These are phyloP conservation scores for Petrocephalus sullivani DNA, from an alignment of 2,797 vertebrate species.

Conservation along the genomic window DNA sequence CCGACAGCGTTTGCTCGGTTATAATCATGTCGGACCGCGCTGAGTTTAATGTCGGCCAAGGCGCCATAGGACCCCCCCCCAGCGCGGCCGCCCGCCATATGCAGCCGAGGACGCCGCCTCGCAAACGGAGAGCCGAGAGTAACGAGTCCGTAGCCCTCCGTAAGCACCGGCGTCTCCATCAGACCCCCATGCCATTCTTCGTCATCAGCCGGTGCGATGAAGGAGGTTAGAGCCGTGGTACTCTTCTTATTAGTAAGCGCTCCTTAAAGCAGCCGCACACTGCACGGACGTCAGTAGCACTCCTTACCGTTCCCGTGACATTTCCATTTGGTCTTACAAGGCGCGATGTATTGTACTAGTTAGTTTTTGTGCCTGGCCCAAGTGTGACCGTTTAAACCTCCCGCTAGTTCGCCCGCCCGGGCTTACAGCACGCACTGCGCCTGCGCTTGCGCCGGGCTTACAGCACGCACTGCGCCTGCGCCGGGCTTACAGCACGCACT, in stretches of 20 bases:
- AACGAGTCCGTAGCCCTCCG: too few relatives aligned
- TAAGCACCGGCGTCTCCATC: not conserved
- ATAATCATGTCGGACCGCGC: too few relatives aligned
- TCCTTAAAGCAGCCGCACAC: not conserved
- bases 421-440: not conserved
- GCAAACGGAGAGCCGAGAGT: too few relatives aligned
- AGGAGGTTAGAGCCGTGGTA: not conserved
- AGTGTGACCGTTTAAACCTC: conserved; percentile 38
- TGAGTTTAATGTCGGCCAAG: not conserved
- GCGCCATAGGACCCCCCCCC: not conserved
- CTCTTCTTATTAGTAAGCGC: not conserved
- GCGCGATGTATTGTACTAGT: not conserved
- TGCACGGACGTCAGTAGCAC: not conserved
- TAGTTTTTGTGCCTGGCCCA: not conserved
- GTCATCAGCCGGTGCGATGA: not conserved
- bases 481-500: too few relatives aligned
- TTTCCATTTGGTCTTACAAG: not conserved
- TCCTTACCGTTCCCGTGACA: conserved; percentile 18
- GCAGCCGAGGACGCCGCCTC: not conserved
- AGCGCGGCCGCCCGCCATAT: not conserved
- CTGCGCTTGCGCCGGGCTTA: not conserved
- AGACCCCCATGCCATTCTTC: not conserved
- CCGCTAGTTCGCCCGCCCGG: conserved; percentile 23
- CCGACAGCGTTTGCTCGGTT: not conserved
- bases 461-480: not conserved